Base-by-base conservation (phyloP, 2,113 vertebrate species). In the Prolemur simus region DNA sequence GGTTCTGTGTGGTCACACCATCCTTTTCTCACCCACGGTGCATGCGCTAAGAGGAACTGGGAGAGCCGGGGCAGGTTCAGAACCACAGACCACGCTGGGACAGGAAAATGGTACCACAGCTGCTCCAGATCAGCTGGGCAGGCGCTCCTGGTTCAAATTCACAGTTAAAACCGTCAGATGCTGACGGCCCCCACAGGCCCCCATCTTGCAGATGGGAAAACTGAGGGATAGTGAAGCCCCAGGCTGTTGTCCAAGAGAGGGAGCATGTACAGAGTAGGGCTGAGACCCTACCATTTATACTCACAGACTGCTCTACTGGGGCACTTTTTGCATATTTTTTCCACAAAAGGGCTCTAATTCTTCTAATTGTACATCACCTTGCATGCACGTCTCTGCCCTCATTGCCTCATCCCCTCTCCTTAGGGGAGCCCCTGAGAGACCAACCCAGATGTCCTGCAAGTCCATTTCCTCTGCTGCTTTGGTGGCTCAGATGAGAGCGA, bases 261-360 rank as follows among this genome's bases (percentile, higher is more conserved):
- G 34, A 6, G 27, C 11, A 63, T 0, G 3, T 3, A 15, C 10
- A 52, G n/a, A 60, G 21, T 8, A 37, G 56, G 32, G 17, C 54
- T 0, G 3, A 68, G 32, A 29, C 8, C 18, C 63, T 6, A 14
- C 34, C 1, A 1, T 21, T 42, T 2, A 34, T 0, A 1, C 23
- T 34, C 8, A 27, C 18, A 18, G 23, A 29, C 66, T 11, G 3
- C 6, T 52, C 4, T 21, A 14, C 58, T 5, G 8, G 14, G 32
- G 10, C 27, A 10, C 3, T 15, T 0, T 0, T 34, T 45, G 42
- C 27, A 42, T 1, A 1, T 5, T 39, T 45, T 37, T 32, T 3
- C 42, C 21, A 17, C 15, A 42, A 18, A 49, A 1, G 18, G 8
- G 1, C 18, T n/a, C 73, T 29, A 10, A 45, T 12, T 17, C 63